Conservation (phyloP, 2,888 invertebrate species). For the Incurvaria masculella region DNA sequence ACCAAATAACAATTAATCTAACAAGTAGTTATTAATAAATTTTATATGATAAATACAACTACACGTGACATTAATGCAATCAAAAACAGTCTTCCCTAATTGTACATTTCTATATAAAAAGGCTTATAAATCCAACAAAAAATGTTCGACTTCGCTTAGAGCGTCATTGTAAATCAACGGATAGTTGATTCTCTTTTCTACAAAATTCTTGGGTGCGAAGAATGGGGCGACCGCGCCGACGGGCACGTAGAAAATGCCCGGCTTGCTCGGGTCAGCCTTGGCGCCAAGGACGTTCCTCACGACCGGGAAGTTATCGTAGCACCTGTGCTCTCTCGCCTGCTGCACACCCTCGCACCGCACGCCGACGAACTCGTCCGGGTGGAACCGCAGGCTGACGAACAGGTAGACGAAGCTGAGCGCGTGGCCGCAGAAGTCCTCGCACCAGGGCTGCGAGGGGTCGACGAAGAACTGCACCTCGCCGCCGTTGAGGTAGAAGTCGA, state of each 20-base stretch:
- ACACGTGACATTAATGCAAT: too few species aligned
- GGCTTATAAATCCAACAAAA: too few species aligned
- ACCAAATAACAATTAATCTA: too few species aligned
- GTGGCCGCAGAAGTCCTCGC: slow-evolving; percentile 9
- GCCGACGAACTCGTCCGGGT: slow-evolving; percentile 3
- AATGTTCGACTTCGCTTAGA: too few species aligned
- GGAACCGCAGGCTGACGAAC: too few species aligned
- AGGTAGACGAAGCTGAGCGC: neutral
- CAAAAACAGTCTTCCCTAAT: too few species aligned
- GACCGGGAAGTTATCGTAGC: slow-evolving; percentile 5
- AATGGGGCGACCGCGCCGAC: neutral
- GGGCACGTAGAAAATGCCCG: neutral
- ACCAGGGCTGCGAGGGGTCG: slow-evolving; percentile 5
- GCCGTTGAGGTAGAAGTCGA: slow-evolving; percentile 43
- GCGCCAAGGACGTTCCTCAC: slow-evolving; percentile 3
- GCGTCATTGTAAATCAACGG: too few species aligned
- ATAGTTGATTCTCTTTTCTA: too few species aligned
- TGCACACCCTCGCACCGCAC: slow-evolving; percentile 5
- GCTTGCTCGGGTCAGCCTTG: neutral
- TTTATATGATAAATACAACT: too few species aligned
- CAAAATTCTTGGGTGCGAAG: neutral
- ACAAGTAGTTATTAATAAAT: too few species aligned
- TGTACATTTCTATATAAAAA: too few species aligned
- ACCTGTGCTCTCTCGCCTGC: slow-evolving; percentile 3
- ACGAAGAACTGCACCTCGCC: slow-evolving; percentile 25